Base-by-base conservation (phyloP, 2,797 vertebrate genomes). In the Myoxocephalus aenaeus region DNA sequence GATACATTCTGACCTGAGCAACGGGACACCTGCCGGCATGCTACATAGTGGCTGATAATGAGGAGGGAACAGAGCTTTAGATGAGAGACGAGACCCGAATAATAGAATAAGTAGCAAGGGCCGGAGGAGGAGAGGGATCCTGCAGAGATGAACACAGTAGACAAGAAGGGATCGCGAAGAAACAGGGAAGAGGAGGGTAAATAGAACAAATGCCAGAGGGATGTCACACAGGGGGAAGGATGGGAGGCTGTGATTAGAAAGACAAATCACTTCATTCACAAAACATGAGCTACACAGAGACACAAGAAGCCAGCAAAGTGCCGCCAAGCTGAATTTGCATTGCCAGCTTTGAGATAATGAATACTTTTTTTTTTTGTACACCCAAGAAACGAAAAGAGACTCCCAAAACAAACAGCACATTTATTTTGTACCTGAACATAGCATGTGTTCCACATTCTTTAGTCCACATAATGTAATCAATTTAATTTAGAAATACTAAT, bases 241-340 rank as follows among this genome's bases (percentile, higher is more conserved):
- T 57, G 79, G 38, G 53, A 83, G 59, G 72, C 57, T 70, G 65
- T 65, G 80, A 81, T 82, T 73, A 80, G 70, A 75, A 75, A 86
- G 72, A 86, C 77, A 86, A 86, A 89, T 80, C 65, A 56, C 40
- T 79, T 84, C 42, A 85, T 82, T 88, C 79, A 82, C 75, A 80
- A 86, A 89, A 77, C 34, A 89, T n/a, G 22, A 77, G 64, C 48
- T 71, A 40, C 42, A 61, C 63, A 70, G 61, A 81, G n/a, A 80
- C 74, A 64, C 51, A 81, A 22, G 56, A 42, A 61, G 61, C 11
- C 51, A 71, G 25, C 46, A 58, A 40, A 34, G 65, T 36, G 42
- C 44, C 0, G 5, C 25, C 40, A 29, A 71, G 42, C 12, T 72
- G 58, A 71, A 67, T 84, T 42, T 54, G 18, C 34, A 73, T 12